Percentiles rank a stretch among this genome's conserved stretches.
Evolutionary conservation across 2,113 vertebrate genomes (phyloP).

Genomic region (Tupaia chinensis): DNA sequence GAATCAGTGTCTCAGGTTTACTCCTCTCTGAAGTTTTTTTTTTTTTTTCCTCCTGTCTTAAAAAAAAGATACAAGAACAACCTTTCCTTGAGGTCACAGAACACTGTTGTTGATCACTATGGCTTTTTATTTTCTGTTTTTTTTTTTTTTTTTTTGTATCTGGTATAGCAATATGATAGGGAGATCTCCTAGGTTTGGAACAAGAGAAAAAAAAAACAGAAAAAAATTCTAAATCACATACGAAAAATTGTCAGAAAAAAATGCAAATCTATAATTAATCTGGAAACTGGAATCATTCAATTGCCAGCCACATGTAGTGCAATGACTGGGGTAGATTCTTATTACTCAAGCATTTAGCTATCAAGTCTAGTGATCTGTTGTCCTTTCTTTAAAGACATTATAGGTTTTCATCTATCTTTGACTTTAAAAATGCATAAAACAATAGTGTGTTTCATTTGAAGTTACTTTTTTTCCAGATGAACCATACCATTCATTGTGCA

Average conservation of each 20-base stretch:
- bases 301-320: background rate
- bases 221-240: background rate
- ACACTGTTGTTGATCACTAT: constrained; percentile 70
- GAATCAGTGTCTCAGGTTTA: constrained; percentile 90
- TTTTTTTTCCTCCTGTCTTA: constrained; percentile 17
- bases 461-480: background rate
- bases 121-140: constrained; percentile 68
- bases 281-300: constrained; percentile 3
- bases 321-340: constrained; percentile 1
- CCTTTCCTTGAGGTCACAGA: constrained; percentile 80
- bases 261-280: constrained; percentile 63
- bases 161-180: constrained; percentile 63
- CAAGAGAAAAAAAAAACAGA: constrained; percentile 59
- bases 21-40: constrained; percentile 86
- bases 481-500: background rate
- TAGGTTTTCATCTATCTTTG: constrained; percentile 10
- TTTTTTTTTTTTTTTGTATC: constrained; percentile 51
- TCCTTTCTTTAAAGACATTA: constrained; percentile 15
- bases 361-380: background rate
- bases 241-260: constrained; percentile 60
- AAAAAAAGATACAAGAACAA: constrained; percentile 86
- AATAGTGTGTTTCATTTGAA: background rate
- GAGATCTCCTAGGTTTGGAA: constrained; percentile 72
- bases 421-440: background rate
- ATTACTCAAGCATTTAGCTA: background rate